Evolutionary conservation across 92 coral and sea anemone species (phyloP), one percentile per base, ranked within the genome.

Genomic region (Siderastrea radians): DNA sequence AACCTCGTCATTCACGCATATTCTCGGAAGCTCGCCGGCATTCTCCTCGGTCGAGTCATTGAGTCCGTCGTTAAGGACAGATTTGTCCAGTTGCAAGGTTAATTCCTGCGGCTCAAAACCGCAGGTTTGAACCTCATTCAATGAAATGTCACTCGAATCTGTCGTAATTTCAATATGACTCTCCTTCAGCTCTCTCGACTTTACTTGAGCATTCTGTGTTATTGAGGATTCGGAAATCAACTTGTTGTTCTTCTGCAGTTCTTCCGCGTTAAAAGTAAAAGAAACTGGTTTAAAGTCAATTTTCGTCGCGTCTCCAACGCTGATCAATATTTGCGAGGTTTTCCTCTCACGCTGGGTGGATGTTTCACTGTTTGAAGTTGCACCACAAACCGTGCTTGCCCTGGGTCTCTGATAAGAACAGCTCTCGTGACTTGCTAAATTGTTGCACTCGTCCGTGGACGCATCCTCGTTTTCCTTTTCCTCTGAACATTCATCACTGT

Each of bases 61-160:
- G 15, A 44, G 44, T 16, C 38, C 19, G 58, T 64, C 77, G 55
- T 50, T 78, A 13, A 90, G n/a, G 13, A 59, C 26, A 49, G 80
- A 85, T 26, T 88, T 55, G 59, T 88, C 94, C 74, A 93, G 63
- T 51, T 88, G 93, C 19, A 88, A 87, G 7, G 91, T 93, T 60
- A 93, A 76, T 68, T 82, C 81, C 64, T 86, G 94, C 6, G 93
- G 91, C 55, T 86, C 72, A 52, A 68, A 43, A 53, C 61, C 17
- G 57, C 81, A 71, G 53, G 85, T 81, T 46, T 75, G 54, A 57
- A 77, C 68, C 11, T 74, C 17, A 45, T 68, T 61, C 9, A 69
- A 57, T 19, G 68, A 55, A 3, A 55, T 6, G 7, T 82, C 69
- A 12, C 2, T 2, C 6, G 5, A 6, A n/a, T 16, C 38, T 44